Conservation (phyloP, 2,888 invertebrate species). For the Hermodice carunculata region DNA sequence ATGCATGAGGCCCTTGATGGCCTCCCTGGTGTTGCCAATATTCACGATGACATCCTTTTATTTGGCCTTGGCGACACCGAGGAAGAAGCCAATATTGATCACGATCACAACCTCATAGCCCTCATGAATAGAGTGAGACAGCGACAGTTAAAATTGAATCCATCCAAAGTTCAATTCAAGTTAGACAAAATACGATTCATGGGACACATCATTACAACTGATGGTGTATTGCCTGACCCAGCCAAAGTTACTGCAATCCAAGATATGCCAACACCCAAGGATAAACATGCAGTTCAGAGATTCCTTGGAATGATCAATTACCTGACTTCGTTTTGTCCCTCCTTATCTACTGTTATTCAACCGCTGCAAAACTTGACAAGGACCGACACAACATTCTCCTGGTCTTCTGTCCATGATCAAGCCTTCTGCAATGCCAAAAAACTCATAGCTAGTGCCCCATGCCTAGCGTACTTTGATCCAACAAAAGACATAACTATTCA, state of each 20-base stretch:
- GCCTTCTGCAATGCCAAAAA: constrained; percentile 14
- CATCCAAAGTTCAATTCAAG: constrained; percentile 5
- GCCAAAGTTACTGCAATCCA: constrained; percentile 10
- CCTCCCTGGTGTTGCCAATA: constrained; percentile 1
- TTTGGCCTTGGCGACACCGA: constrained; percentile 15
- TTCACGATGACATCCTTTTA: constrained; percentile 18
- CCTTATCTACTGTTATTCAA: constrained; percentile 7
- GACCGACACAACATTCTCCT: constrained; percentile 1
- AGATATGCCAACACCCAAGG: constrained; percentile 14
- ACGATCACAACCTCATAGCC: constrained; percentile 3
- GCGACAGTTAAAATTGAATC: background rate
- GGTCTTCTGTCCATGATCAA: constrained; percentile 8
- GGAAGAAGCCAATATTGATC: constrained; percentile 14
- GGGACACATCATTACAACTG: background rate
- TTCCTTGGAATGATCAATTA: constrained; percentile 23
- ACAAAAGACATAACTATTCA: background rate
- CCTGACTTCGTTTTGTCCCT: constrained; percentile 1
- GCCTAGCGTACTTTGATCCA: constrained; percentile 13
- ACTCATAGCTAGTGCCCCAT: constrained; percentile 11
- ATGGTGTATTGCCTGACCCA: constrained; percentile 12
- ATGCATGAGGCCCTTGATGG: constrained; percentile 8
- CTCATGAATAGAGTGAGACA: constrained; percentile 7
- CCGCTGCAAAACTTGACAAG: constrained; percentile 8
- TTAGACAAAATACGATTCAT: constrained; percentile 2
- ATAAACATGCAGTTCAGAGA: constrained; percentile 1